A percentile compares a stretch with the other conserved stretches of the same genome.
These are phyloP conservation scores for Chaetops frenatus DNA, from an alignment of 2,113 vertebrate species.

Conservation along the genomic window DNA sequence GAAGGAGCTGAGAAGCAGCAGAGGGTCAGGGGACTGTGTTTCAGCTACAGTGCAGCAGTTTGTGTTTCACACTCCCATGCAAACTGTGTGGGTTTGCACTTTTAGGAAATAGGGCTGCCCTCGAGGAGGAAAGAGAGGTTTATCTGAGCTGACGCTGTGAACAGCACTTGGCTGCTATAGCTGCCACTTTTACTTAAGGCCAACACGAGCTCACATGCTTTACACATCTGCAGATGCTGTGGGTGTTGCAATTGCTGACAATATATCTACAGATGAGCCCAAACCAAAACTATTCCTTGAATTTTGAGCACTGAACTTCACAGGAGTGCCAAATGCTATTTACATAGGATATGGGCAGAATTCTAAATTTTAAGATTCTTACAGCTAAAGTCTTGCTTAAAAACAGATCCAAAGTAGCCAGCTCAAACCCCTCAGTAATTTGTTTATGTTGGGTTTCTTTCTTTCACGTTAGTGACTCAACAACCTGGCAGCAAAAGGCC, in stretches of 20 bases:
- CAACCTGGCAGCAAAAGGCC: not conserved
- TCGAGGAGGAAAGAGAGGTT: not conserved
- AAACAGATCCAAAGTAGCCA: not conserved
- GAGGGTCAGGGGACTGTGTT: rapidly evolving
- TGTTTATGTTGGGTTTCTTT: not conserved
- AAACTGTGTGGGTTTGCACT: slow-evolving; percentile 1
- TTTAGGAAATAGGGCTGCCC: slow-evolving; percentile 13
- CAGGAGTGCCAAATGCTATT: not conserved
- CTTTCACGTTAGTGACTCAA: slow-evolving; percentile 2
- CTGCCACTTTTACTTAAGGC: slow-evolving; percentile 50
- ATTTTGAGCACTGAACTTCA: not conserved
- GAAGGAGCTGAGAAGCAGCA: not conserved
- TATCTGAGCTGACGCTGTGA: slow-evolving; percentile 11
- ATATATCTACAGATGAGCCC: not conserved
- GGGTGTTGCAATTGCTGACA: not conserved
- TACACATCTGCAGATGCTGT: not conserved
- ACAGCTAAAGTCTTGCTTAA: not conserved
- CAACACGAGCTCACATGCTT: not conserved
- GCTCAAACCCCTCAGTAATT: not conserved
- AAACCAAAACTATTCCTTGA: not conserved
- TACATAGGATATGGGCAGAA: not conserved
- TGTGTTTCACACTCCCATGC: not conserved
- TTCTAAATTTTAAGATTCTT: not conserved
- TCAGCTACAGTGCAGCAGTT: not conserved
- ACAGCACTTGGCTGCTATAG: slow-evolving; percentile 16